Percentiles rank a stretch among this genome's conserved stretches.
These are phyloP conservation scores for Brachionichthys hirsutus DNA, from an alignment of 2,113 vertebrate species.

Conservation along the genomic window DNA sequence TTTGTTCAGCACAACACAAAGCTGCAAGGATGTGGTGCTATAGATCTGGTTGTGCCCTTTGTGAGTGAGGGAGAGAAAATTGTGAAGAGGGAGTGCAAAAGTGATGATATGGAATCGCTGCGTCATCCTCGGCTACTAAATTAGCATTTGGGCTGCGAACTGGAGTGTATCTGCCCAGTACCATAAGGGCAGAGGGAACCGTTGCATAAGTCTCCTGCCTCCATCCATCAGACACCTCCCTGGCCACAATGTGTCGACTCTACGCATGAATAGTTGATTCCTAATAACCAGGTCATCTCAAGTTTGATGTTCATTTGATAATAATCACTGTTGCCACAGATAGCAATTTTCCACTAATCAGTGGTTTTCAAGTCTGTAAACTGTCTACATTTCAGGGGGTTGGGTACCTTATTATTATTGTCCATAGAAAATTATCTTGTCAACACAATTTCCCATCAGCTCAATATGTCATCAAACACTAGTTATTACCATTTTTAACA, in stretches of 20 bases:
- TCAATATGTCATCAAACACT: conserved; percentile 25
- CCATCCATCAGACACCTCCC: conserved; percentile 53
- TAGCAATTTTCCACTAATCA: no score
- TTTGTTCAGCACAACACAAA: conserved; percentile 76
- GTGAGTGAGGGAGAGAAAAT: conserved; percentile 60
- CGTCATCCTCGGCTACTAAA: conserved; percentile 77
- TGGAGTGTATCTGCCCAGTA: conserved; percentile 60
- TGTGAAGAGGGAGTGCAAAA: conserved; percentile 53
- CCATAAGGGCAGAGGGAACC: conserved; percentile 66
- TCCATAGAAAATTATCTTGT: no score
- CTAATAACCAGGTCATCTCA: conserved; percentile 20
- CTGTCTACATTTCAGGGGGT: no score
- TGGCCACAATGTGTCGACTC: conserved; percentile 30
- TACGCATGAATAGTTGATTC: conserved; percentile 13
- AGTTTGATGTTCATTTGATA: conserved; percentile 17
- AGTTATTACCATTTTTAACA: no score
- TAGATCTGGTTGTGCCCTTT: conserved; percentile 71
- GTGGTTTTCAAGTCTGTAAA: no score
- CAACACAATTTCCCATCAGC: neutral
- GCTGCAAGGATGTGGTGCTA: conserved; percentile 66
- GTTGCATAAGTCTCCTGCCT: conserved; percentile 71
- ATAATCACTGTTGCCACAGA: neutral
- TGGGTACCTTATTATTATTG: neutral
- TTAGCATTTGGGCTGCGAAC: conserved; percentile 57
- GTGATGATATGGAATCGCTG: conserved; percentile 72